Base-by-base conservation (phyloP, 2,888 invertebrate genomes). In the Diarsia dahlii region DNA sequence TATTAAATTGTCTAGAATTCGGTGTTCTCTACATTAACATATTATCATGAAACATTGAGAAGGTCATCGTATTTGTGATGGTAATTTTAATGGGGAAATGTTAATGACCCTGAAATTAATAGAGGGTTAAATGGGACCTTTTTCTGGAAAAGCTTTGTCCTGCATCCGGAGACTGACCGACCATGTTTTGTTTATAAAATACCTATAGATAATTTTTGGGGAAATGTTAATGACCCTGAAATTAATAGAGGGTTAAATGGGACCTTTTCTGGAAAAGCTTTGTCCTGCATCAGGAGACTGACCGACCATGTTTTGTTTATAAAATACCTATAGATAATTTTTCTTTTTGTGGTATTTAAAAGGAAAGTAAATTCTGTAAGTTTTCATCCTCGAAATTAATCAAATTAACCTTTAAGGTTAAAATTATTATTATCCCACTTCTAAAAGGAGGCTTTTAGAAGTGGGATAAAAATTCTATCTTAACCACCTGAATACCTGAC, bases 1-100 rank as follows among this genome's bases (percentile, higher is more conserved):
- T 87, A 90, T 92, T 90, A 90, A 89, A 90, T 85, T 88, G 86
- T 88, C 88, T 88, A 86, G 85, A 90, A 89, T 89, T 89, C 87
- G 84, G 76, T 79, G 85, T 79, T 74, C 86, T 81, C 75, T 78
- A 78, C 77, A 88, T 86, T 81, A 84, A 81, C 79, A 81, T 82
- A 78, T 52, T 82, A 78, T 52, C 74, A 80, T 84, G 76, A 78
- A 82, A 72, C 73, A 78, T 72, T 79, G 67, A 69, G 60, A 80
- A 66, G 63, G 68, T 80, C 54, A 63, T 64, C 71, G 45, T 75
- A 48, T 72, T 76, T 76, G 62, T 66, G 45, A 66, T 75, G 65
- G 54, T 66, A 76, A 69, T 75, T 68, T 82, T 78, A 75, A 67
- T 78, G 65, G 48, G 54, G 12, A 46, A 74, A 73, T 76, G 45